Base-by-base conservation (phyloP, 2,888 invertebrate genomes). In the Hydrotaea diabolus region DNA sequence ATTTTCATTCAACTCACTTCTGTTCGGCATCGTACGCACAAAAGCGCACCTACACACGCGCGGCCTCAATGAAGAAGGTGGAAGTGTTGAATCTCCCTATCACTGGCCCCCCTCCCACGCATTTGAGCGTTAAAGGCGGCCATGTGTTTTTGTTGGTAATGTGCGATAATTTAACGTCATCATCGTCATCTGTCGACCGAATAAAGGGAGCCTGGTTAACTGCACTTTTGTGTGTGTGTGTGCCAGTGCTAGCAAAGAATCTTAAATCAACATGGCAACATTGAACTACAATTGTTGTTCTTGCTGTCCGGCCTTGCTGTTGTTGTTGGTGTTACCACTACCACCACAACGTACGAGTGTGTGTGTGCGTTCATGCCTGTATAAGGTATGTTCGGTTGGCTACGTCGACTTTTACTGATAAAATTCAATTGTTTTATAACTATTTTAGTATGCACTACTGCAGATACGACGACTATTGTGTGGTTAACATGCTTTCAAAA, bases 371-470 rank as follows among this genome's bases (percentile, higher is more conserved):
- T 17, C 66, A 21, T 17, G 21, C 69, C 23, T 71, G 78, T 80
- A 73, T 71, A 53, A 21, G 21, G 57, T 59, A n/a, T 19, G 21
- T 15, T 59, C 31, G 62, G 46, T 46, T 23, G 69, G 69, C 23
- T 69, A 69, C 76, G 66, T 62, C 73, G 81, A 76, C 53, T 49
- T 81, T 73, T 75, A 36, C 84, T 82, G 81, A 85, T 85, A 81
- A 81, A 77, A 77, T 21, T 57, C 59, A 77, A 79, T 82, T 85
- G 81, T 85, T 85, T 81, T 79, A 79, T 73, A 82, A 77, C 76
- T 73, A 73, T 69, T 84, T 81, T 53, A 78, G 76, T 69, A 84
- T 81, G 76, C 84, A 69, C 76, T 74, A 36, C 73, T 76, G 66
- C 81, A 69, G 77, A 43, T 73, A 74, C 43, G 69, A 74, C 43